These are phyloP conservation scores for Gobio occitaniae DNA, from an alignment of 2,797 vertebrate genomes.

Conservation along the genomic window DNA sequence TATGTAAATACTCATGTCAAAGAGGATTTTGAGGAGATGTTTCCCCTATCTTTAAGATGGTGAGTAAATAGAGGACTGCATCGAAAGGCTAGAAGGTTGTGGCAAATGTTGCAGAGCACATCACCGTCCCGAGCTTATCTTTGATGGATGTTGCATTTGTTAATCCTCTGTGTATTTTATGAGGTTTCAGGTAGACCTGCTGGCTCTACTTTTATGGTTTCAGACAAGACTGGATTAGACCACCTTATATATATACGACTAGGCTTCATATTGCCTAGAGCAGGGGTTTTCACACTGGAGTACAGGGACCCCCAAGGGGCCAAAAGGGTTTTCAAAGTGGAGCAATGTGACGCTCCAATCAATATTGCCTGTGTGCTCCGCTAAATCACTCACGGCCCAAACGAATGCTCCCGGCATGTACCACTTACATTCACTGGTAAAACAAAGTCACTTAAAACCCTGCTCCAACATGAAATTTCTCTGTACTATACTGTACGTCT, in stretches of 20 bases:
- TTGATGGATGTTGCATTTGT: conserved; percentile 69
- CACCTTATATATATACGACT: conserved; percentile 6
- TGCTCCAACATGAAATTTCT: neutral
- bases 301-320: conserved; percentile 6
- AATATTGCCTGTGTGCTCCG: neutral
- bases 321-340: neutral
- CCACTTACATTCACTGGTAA: neutral
- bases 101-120: conserved; percentile 64
- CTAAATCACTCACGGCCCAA: neutral
- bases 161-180: conserved; percentile 72
- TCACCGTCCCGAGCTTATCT: conserved; percentile 70
- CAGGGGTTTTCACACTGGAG: conserved; percentile 26
- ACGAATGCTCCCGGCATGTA: neutral
- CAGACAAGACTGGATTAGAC: conserved; percentile 56
- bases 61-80: conserved; percentile 55
- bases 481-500: neutral
- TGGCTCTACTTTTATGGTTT: conserved; percentile 57
- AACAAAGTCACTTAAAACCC: neutral
- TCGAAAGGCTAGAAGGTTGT: conserved; percentile 55
- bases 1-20: conserved; percentile 73
- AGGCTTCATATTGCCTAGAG: neutral
- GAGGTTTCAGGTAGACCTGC: conserved; percentile 65
- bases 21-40: conserved; percentile 70
- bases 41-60: conserved; percentile 58
- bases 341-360: neutral